Evolutionary conservation across 1,140 invertebrate genomes (phyloP).

Genomic region (Zelostemma sp.): DNA sequence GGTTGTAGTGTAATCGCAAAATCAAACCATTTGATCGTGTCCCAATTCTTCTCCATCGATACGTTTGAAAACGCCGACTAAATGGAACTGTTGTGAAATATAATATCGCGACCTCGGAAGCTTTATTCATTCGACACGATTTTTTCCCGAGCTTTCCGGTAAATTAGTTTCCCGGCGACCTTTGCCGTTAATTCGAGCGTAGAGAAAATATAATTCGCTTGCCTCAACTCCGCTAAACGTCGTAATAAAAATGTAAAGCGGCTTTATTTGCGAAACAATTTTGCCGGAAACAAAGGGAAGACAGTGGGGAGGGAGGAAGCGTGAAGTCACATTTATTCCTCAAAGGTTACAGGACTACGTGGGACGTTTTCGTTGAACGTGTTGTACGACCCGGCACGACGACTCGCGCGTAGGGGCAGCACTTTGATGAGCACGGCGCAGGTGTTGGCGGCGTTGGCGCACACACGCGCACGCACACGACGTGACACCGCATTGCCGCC

Average conservation of each 20-base stretch:
- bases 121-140: no score
- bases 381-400: no score
- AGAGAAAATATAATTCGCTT: conserved; percentile 22
- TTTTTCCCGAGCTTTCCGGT: no score
- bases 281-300: conserved; percentile 1
- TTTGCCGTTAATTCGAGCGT: background rate
- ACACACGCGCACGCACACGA: conserved; percentile 3
- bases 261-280: conserved; percentile 28
- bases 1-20: background rate
- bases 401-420: background rate
- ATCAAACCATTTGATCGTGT: background rate
- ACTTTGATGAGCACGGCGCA: conserved; percentile 20
- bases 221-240: conserved; percentile 15
- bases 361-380: no score
- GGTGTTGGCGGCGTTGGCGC: conserved; percentile 26
- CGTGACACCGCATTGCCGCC: conserved; percentile 3
- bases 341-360: background rate
- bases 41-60: no score
- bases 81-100: no score
- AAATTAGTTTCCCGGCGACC: background rate
- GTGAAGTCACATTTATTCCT: background rate
- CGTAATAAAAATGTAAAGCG: conserved; percentile 28
- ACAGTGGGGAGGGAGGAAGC: background rate
- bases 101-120: no score
- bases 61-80: no score